Conservation (phyloP, 2,888 invertebrate species). For the Minunthozetes semirufus region DNA sequence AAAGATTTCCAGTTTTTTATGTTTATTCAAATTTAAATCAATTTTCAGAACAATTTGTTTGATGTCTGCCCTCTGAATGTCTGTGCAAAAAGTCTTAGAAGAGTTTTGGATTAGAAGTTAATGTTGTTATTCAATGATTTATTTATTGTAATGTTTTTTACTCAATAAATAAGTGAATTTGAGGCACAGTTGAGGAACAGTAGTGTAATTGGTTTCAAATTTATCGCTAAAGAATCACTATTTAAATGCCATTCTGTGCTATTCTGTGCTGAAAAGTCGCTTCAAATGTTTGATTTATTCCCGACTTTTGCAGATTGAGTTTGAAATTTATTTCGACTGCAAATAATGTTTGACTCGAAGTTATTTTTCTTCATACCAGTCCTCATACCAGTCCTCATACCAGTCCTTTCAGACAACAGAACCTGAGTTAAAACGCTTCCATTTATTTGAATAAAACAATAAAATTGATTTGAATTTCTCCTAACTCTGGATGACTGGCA, state of each 20-base stretch:
- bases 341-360: no score
- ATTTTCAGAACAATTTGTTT: background rate
- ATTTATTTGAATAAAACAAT: background rate
- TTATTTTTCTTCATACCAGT: no score
- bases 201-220: background rate
- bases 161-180: background rate
- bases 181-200: no score
- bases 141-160: background rate
- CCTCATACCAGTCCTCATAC: no score
- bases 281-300: background rate
- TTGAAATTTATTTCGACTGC: background rate
- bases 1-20: background rate
- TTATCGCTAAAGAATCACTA: background rate
- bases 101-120: background rate
- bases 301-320: background rate
- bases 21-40: background rate
- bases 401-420: no score
- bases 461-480: background rate
- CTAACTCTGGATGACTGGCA: background rate
- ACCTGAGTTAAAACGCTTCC: no score
- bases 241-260: no score
- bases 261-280: no score
- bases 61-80: background rate
- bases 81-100: background rate
- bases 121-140: background rate